Evolutionary conservation across 2,888 invertebrate genomes (phyloP), one percentile per base, ranked within the genome.

Genomic region (Crepidodera aurea): DNA sequence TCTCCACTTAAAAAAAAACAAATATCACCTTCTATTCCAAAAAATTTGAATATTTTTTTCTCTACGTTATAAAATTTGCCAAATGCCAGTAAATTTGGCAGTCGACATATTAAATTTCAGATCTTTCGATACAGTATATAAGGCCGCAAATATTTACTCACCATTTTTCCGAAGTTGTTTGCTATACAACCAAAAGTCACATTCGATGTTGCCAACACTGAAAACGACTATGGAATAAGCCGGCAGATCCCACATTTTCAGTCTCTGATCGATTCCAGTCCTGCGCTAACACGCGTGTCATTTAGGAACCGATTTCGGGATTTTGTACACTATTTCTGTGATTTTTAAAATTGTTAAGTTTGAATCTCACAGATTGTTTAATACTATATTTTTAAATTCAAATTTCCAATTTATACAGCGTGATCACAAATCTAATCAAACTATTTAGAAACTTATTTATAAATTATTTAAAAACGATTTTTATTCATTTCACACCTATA

Each of bases 81-180:
- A 22, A 22, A 22, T 4, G 22, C n/a, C n/a, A 22, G 6, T 22
- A 22, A 22, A 22, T 22, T 22, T 22, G 22, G 22, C 22, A 22
- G 6, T 22, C 2, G 22, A 6, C 22, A 2, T 22, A 34, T 34
- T 10, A 34, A 32, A 37, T 37, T 37, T 37, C 37, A 3, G 13
- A 13, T 37, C 3, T 37, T 15, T 12, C 37, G 37, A 39, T 22
- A 55, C 34, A 40, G 6, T 22, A 44, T 42, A 18, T 29, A n/a
- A 42, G 13, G 5, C n/a, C 3, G 15, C 44, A 42, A 61, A 62
- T 58, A 55, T 59, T 55, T 63, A 51, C 62, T 63, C 37, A 63
- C 62, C 62, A 63, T 63, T 19, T 59, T 60, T 63, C 25, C 54
- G 27, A 19, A 54, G 57, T 53, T 63, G 59, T 63, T 63, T 58